A percentile compares a stretch with the other conserved stretches of the same genome.
Conservation (phyloP, 2,113 vertebrate species). For the Ovis canadensis region DNA sequence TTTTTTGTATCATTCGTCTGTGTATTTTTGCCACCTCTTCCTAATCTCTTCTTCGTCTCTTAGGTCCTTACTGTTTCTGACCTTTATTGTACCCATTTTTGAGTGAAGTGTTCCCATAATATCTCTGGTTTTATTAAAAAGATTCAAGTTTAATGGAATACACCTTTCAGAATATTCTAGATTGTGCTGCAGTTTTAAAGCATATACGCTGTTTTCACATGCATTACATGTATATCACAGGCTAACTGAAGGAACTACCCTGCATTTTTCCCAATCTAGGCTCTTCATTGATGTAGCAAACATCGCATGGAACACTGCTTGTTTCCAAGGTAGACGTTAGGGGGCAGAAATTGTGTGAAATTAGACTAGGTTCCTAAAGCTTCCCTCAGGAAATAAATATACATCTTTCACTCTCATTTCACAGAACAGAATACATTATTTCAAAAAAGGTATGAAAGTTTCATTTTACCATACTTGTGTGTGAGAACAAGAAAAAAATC, state of each 20-base stretch:
- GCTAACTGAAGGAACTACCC: not conserved
- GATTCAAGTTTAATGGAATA: not conserved
- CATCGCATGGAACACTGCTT: not conserved
- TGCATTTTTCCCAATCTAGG: not conserved
- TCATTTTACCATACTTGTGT: not conserved
- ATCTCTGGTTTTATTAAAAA: not conserved
- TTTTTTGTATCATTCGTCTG: not conserved
- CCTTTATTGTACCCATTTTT: not conserved
- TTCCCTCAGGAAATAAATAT: not conserved
- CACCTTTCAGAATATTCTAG: not conserved
- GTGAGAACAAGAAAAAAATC: not conserved
- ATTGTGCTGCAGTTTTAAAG: not conserved
- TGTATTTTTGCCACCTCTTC: not conserved
- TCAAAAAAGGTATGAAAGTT: not conserved
- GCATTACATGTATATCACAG: not conserved
- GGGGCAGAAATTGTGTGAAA: not conserved
- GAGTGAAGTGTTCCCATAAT: not conserved
- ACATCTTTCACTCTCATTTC: not conserved
- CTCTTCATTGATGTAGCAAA: not conserved
- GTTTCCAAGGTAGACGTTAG: not conserved
- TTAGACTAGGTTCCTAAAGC: not conserved
- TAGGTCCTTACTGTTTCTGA: not conserved
- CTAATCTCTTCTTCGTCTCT: not conserved
- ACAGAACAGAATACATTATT: not conserved
- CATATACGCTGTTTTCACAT: not conserved